A percentile compares a stretch with the other conserved stretches of the same genome.
Evolutionary conservation across 1,140 invertebrate species (phyloP).

Genomic region (Drosophila baimaii): DNA sequence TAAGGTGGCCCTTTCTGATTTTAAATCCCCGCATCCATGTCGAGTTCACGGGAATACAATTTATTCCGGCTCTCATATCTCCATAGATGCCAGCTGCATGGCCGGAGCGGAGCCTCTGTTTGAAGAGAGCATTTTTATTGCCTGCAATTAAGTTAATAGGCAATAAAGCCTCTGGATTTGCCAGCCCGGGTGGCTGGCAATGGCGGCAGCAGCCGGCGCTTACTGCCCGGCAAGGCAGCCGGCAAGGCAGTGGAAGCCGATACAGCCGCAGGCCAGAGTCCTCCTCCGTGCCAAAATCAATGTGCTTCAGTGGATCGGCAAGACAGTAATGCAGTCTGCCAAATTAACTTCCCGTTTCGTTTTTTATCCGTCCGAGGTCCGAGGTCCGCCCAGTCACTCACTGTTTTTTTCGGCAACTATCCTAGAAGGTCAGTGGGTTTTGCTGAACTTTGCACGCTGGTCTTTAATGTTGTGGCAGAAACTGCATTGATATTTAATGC

Average conservation of each 20-base stretch:
- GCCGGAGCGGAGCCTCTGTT: conserved; percentile 3
- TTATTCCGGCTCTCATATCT: conserved; percentile 12
- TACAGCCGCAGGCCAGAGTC: conserved; percentile 10
- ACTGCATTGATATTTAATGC: too few relatives aligned
- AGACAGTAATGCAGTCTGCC: conserved; percentile 20
- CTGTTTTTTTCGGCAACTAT: conserved; percentile 4
- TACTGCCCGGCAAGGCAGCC: background rate
- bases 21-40: background rate
- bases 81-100: conserved; percentile 21
- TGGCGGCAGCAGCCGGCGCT: conserved; percentile 6
- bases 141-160: conserved; percentile 74
- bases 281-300: background rate
- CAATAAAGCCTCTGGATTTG: conserved; percentile 71
- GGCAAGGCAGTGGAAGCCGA: conserved; percentile 7
- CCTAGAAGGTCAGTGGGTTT: background rate
- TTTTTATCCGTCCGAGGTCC: conserved; percentile 17
- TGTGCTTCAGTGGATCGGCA: conserved; percentile 17
- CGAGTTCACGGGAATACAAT: conserved; percentile 1
- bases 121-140: conserved; percentile 58
- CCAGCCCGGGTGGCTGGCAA: conserved; percentile 18
- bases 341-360: conserved; percentile 28
- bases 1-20: background rate
- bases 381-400: background rate
- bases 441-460: background rate
- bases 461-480: too few relatives aligned